Evolutionary conservation across 2,888 invertebrate species (phyloP).

Genomic region (Pelosia muscerda): DNA sequence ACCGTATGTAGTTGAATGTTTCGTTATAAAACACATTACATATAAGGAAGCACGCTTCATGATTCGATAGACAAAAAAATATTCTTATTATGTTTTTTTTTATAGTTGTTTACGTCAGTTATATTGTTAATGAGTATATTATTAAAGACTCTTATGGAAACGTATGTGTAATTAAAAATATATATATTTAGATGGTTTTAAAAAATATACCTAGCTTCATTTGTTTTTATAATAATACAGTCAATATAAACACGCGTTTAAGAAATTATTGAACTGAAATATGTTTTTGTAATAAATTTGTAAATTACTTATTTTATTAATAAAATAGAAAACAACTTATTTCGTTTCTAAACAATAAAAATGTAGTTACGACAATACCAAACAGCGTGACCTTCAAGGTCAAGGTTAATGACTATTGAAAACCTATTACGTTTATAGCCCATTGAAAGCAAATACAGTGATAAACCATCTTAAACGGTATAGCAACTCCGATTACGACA

Average conservation of each 20-base stretch:
- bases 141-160: not conserved
- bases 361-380: not conserved
- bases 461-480: constrained; percentile 18
- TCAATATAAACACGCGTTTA: too few species aligned
- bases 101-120: not conserved
- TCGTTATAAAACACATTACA: not conserved
- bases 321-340: not conserved
- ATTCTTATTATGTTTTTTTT: not conserved
- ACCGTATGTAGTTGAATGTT: not conserved
- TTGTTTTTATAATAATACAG: too few species aligned
- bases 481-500: not conserved
- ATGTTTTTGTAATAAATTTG: not conserved
- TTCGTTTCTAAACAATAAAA: not conserved
- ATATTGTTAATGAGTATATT: not conserved
- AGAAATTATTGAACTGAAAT: too few species aligned
- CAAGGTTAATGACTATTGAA: constrained; percentile 35
- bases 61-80: not conserved
- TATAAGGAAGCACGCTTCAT: not conserved
- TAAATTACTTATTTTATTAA: not conserved
- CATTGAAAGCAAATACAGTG: not conserved
- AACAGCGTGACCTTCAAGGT: constrained; percentile 31
- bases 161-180: not conserved
- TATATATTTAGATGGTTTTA: not conserved
- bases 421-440: constrained; percentile 24
- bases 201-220: too few species aligned